Percentiles rank a stretch among this genome's conserved stretches.
phyloP scores from a whole-genome alignment of 2,888 invertebrate genomes.

The Oxystoma pomonae region DNA sequence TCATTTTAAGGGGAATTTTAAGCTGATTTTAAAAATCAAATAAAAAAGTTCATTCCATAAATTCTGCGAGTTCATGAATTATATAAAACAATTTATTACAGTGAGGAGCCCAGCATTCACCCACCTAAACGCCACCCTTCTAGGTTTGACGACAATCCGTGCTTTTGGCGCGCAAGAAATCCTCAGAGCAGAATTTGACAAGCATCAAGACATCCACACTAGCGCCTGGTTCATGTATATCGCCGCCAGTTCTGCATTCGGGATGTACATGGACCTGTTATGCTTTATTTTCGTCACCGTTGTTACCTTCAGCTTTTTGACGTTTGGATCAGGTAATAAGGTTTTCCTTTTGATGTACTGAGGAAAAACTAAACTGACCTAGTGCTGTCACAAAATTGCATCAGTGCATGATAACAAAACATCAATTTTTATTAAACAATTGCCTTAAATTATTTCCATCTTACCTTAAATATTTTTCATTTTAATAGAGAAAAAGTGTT shows the following conservation, averaged over 20 bases:
- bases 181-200: conserved; percentile 54
- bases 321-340: conserved; percentile 42
- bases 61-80: no score
- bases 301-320: conserved; percentile 63
- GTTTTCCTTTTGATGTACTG: not conserved
- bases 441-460: no score
- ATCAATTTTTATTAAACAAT: no score
- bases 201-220: conserved; percentile 60
- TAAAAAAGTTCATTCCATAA: no score
- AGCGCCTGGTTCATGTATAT: conserved; percentile 66
- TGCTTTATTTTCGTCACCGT: conserved; percentile 60
- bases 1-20: no score
- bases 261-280: conserved; percentile 61
- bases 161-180: conserved; percentile 67
- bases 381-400: no score
- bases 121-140: conserved; percentile 73
- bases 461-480: no score
- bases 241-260: conserved; percentile 60
- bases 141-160: conserved; percentile 76
- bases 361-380: no score
- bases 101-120: conserved; percentile 82
- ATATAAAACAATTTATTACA: no score
- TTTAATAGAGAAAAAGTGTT: no score
- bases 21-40: no score
- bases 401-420: no score